phyloP scores from a whole-genome alignment of 2,888 invertebrate species.

The Dryobota labecula region DNA sequence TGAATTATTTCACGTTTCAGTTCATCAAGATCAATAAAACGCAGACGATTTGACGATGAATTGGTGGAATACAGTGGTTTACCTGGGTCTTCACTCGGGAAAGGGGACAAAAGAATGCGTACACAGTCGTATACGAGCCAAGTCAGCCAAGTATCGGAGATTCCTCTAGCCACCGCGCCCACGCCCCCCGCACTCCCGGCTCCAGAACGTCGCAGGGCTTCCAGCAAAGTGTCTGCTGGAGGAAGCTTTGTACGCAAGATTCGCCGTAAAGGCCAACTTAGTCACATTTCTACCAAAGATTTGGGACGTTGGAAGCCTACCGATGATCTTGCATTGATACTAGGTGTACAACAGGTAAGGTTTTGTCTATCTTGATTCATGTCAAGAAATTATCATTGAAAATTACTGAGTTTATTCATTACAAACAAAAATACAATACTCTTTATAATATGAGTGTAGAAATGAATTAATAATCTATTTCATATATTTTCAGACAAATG shows the following conservation, averaged over 20 bases:
- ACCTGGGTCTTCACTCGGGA: conserved; percentile 89
- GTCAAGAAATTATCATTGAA: too few species aligned
- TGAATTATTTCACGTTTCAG: conserved; percentile 84
- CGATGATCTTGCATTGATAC: conserved; percentile 98
- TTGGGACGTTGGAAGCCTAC: conserved; percentile 99
- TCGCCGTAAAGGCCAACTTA: conserved; percentile 92
- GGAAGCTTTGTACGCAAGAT: conserved; percentile 85
- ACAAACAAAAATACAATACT: too few species aligned
- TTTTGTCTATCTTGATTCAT: not conserved
- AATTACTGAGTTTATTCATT: too few species aligned
- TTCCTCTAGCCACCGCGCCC: conserved; percentile 74
- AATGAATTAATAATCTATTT: not conserved
- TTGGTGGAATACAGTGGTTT: conserved; percentile 97
- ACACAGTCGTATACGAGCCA: conserved; percentile 89
- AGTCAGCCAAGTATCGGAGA: conserved; percentile 89
- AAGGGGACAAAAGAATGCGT: conserved; percentile 86
- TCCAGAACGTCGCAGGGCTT: conserved; percentile 79
- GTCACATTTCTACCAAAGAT: conserved; percentile 94
- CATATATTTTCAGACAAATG: conserved; percentile 91
- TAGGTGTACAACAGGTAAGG: conserved; percentile 96
- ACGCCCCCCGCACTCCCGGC: conserved; percentile 74
- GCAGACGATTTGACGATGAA: conserved; percentile 99
- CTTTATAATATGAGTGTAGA: too few species aligned
- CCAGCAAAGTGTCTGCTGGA: conserved; percentile 83
- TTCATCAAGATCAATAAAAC: conserved; percentile 98